Evolutionary conservation across 1,140 invertebrate species (phyloP), one percentile per base, ranked within the genome.

Genomic region (Trachymyrmex cornetzi): DNA sequence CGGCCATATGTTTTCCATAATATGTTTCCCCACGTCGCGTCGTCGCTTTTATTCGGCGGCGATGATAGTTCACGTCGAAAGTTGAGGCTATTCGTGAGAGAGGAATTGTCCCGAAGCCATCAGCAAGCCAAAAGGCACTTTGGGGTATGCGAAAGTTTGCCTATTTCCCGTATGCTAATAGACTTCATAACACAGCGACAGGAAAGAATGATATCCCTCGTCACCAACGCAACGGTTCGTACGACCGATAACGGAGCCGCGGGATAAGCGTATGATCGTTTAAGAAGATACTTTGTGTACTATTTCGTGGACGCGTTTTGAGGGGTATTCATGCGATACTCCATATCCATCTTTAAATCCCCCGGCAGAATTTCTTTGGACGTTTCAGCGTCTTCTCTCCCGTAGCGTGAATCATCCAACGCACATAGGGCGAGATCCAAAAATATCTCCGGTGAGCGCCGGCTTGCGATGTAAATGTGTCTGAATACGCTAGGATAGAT

Each of bases 91-190:
- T 72, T 81, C 34, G 66, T 5, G 22, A 22, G 50, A 57, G 30
- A 69, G 48, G 48, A 22, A 27, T 69, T 50, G 77, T 48, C 24
- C n/a, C 44, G n/a, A 24, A 69, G 50, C 24, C 24, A 34, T 53
- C 61, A 27, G 44, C n/a, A 53, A 24, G 77, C 67, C 50, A 30
- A 81, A 71, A 81, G 50, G 30, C 79, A 71, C 30, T 81, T 38
- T 2, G 66, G 9, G 9, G 30, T 27, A 44, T 71, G 50, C 72
- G 30, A 77, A 85, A 85, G 81, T 85, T 77, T 61, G 38, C 72
- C 81, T 63, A 85, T 77, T 85, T 11, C 72, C 55, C 38, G 24
- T 85, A 85, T 85, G 71, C 71, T 85, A 85, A 77, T 85, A 57
- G 44, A 85, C 11, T 24, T 22, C 81, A 38, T 50, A 74, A 61